Conservation (phyloP, 2,797 vertebrate genomes). For the Halcyon badia region DNA sequence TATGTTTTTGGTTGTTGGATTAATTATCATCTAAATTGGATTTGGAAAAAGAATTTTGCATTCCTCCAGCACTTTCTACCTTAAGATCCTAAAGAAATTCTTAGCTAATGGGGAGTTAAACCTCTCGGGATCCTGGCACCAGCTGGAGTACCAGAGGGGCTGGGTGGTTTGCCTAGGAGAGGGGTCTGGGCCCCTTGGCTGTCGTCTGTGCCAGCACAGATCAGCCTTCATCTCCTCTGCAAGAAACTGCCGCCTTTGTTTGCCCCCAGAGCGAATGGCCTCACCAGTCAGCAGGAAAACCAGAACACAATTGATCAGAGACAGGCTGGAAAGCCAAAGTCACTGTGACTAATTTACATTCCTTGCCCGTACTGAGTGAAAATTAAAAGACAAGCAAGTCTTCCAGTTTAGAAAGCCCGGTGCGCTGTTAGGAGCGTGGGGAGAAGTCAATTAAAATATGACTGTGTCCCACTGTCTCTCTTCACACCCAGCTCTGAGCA, state of each 20-base stretch:
- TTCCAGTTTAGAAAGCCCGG: conserved; percentile 12
- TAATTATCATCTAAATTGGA: neutral
- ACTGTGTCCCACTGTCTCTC: neutral
- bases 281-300: conserved; percentile 49
- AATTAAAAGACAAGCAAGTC: conserved; percentile 36
- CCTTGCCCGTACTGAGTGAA: neutral
- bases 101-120: conserved; percentile 12
- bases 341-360: conserved; percentile 64
- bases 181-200: neutral
- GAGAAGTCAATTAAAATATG: conserved; percentile 46
- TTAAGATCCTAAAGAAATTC: neutral
- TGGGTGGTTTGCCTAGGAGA: conserved; percentile 16
- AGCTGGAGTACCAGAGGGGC: conserved; percentile 9
- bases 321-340: conserved; percentile 46
- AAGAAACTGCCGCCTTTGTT: conserved; percentile 62
- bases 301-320: conserved; percentile 57
- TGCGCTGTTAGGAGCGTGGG: neutral
- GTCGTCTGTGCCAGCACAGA: conserved; percentile 1
- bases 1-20: neutral
- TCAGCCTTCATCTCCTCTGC: conserved; percentile 43
- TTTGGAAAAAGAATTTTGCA: neutral
- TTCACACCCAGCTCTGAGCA: neutral
- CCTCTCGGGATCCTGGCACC: neutral
- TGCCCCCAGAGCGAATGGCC: neutral
- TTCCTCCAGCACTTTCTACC: neutral